These are phyloP conservation scores for Barbus barbus DNA, from an alignment of 2,113 vertebrate genomes.

Conservation along the genomic window DNA sequence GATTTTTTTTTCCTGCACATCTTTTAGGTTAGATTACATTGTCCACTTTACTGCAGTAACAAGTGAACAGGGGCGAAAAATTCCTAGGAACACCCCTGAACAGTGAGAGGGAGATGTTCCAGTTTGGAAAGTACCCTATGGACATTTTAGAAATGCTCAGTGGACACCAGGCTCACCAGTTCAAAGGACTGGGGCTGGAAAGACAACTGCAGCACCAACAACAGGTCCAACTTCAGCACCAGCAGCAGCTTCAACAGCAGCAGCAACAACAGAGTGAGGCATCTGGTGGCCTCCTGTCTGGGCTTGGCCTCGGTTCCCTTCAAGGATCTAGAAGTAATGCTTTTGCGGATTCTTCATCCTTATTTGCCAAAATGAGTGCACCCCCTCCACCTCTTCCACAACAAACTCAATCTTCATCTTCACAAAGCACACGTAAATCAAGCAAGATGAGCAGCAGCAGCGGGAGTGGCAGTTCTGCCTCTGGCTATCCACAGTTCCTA, in stretches of 20 bases:
- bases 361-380: conserved; percentile 80
- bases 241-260: conserved; percentile 80
- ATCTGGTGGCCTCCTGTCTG: conserved; percentile 75
- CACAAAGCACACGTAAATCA: conserved; percentile 79
- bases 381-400: conserved; percentile 75
- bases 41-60: conserved; percentile 49
- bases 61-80: conserved; percentile 27
- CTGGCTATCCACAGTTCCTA: conserved; percentile 79
- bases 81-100: conserved; percentile 55
- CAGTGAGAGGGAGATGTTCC: conserved; percentile 74
- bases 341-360: conserved; percentile 76
- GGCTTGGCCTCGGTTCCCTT: conserved; percentile 75
- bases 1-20: background rate
- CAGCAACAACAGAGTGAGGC: conserved; percentile 68
- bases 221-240: conserved; percentile 79
- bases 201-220: conserved; percentile 79
- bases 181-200: conserved; percentile 79
- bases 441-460: conserved; percentile 75
- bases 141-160: conserved; percentile 84
- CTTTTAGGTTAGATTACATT: conserved; percentile 17
- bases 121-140: conserved; percentile 83
- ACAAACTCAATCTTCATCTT: conserved; percentile 74
- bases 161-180: conserved; percentile 81
- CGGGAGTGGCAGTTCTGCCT: conserved; percentile 64
- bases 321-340: conserved; percentile 75